Evolutionary conservation across 2,888 invertebrate species (phyloP), one percentile per base, ranked within the genome.

Genomic region (Phrixothrix hirtus): DNA sequence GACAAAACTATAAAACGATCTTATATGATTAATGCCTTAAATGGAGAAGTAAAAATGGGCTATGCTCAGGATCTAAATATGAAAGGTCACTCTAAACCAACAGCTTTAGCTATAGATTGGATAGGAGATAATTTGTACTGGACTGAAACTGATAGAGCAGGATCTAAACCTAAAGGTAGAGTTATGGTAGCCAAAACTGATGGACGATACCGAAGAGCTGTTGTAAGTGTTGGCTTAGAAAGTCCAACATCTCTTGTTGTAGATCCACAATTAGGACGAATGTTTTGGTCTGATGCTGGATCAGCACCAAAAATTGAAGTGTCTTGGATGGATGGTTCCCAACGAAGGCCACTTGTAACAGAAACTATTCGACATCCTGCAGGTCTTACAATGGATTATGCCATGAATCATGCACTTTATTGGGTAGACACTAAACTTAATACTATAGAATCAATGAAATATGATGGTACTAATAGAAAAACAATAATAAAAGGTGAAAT

Each of bases 391-490:
- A 87, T 99, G 36, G 99, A 99, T 71, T 90, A 88, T 67, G 83
- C 87, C 0, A 92, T 92, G 85, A 89, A 89, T 53, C 91, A 95
- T 69, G 81, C 90, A 0, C 79, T 99, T 10, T 99, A 92, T 75
- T 99, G 98, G 97, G 92, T 90, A 0, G 99, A 99, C 71, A 87
- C 90, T 0, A 98, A 98, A 72, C 77, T 93, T 26, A 92, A 94
- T 65, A 88, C 86, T 0, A 92, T 97, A 41, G 95, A 96, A 72
- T 87, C 86, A 42, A 88, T 94, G 79, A 82, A 84, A 38, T 84
- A 83, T 35, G 93, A 95, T 72, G 96, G 95, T 1, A 80, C 85
- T 0, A 84, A 86, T 46, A 77, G 95, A 13, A 85, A 84, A 65
- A 78, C 84, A 1, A 81, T 94, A 2, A 69, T 91, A 2, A 83